phyloP scores from a whole-genome alignment of 2,888 invertebrate species.

The Hirudinaria manillensis region DNA sequence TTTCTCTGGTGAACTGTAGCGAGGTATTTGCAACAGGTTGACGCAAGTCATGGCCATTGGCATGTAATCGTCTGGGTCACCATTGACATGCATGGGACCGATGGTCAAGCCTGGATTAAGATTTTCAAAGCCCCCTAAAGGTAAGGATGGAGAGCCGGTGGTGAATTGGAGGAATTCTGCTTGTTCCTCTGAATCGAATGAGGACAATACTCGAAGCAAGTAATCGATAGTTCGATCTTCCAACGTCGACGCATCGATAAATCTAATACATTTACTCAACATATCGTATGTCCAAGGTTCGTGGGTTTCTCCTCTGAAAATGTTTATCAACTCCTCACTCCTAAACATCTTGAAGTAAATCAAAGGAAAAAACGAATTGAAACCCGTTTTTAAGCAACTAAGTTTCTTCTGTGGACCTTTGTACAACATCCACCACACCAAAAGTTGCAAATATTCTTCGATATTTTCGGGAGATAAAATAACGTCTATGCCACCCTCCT shows the following conservation, averaged over 20 bases:
- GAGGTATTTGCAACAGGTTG: conserved; percentile 98
- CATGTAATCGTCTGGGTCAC: conserved; percentile 90
- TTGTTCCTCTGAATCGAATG: conserved; percentile 81
- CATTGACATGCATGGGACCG: conserved; percentile 88
- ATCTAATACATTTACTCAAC: too few relatives aligned
- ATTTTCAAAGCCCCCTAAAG: conserved; percentile 75
- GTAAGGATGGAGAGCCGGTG: conserved; percentile 93
- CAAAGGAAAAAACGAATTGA: too few relatives aligned
- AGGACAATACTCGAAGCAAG: conserved; percentile 82
- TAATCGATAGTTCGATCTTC: too few relatives aligned
- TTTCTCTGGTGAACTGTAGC: conserved; percentile 75
- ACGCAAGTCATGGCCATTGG: conserved; percentile 99
- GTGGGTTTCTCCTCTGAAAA: too few relatives aligned
- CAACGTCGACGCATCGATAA: too few relatives aligned
- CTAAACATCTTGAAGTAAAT: too few relatives aligned
- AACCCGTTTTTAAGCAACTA: too few relatives aligned
- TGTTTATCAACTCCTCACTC: too few relatives aligned
- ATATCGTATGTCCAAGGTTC: too few relatives aligned
- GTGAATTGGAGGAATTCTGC: conserved; percentile 94
- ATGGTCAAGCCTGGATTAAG: conserved; percentile 92
- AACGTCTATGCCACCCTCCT: conserved; percentile 81
- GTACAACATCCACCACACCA: conserved; percentile 27
- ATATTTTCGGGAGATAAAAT: conserved; percentile 84
- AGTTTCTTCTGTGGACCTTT: too few relatives aligned
- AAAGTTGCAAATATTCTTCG: conserved; percentile 78